Evolutionary conservation across 1,140 invertebrate species (phyloP).

Genomic region (Magallana gigas): DNA sequence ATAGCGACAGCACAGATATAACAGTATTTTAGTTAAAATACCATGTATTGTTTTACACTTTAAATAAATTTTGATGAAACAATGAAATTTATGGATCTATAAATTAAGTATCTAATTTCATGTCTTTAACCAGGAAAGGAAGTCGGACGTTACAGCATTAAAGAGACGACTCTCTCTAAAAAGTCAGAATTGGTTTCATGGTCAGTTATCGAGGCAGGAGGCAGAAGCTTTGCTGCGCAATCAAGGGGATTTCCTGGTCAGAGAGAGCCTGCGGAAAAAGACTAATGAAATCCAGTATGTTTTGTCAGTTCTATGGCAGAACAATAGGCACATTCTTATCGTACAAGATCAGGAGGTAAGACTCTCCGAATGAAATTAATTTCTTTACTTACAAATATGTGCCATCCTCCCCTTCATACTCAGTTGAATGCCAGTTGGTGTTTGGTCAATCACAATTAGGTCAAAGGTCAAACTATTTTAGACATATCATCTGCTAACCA

Average conservation of each 20-base stretch:
- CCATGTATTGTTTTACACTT: too few relatives aligned
- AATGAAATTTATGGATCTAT: too few relatives aligned
- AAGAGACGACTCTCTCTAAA: conserved; percentile 47
- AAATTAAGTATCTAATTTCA: background rate
- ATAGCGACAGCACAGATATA: too few relatives aligned
- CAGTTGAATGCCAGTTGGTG: too few relatives aligned
- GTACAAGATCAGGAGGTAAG: conserved; percentile 85
- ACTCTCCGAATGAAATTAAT: too few relatives aligned
- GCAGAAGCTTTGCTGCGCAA: conserved; percentile 93
- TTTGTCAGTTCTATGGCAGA: conserved; percentile 96
- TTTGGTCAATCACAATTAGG: too few relatives aligned
- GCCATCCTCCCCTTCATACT: too few relatives aligned
- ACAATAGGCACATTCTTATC: conserved; percentile 93
- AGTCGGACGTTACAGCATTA: background rate
- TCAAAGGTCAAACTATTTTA: too few relatives aligned
- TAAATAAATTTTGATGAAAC: too few relatives aligned
- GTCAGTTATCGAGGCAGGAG: conserved; percentile 95
- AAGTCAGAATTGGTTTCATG: conserved; percentile 92
- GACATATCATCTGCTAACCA: too few relatives aligned
- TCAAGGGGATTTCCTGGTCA: conserved; percentile 96
- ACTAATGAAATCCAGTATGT: conserved; percentile 90
- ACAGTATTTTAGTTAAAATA: too few relatives aligned
- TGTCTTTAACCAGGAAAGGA: background rate
- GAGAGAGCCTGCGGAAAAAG: conserved; percentile 93
- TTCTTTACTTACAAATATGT: too few relatives aligned